A percentile compares a stretch with the other conserved stretches of the same genome.
phyloP scores from a whole-genome alignment of 2,797 vertebrate genomes.

The Pangasius macronema region DNA sequence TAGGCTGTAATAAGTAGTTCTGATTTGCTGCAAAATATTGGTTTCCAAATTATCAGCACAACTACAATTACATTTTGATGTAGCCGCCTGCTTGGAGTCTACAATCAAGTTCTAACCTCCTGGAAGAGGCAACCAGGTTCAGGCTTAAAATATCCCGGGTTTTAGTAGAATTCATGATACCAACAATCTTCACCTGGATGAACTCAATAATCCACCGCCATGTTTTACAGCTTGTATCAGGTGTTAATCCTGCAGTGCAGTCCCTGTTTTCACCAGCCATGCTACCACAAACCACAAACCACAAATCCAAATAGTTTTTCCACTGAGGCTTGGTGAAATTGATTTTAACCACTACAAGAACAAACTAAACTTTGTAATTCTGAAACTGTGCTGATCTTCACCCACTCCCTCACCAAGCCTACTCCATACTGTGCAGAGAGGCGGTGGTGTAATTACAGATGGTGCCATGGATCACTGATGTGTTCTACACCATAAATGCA shows the following conservation, averaged over 20 bases:
- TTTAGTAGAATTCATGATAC: background rate
- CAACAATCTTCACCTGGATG: background rate
- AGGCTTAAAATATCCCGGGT: background rate
- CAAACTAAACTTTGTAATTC: background rate
- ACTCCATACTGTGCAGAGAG: background rate
- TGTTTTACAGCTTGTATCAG: background rate
- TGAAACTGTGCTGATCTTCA: background rate
- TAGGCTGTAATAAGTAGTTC: background rate
- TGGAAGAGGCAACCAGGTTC: background rate
- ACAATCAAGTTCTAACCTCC: background rate
- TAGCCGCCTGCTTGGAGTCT: background rate
- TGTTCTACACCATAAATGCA: background rate
- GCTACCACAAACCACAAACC: background rate
- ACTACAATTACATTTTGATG: background rate
- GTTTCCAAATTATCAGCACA: background rate
- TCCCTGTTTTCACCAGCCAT: background rate
- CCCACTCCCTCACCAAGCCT: background rate
- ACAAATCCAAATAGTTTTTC: background rate
- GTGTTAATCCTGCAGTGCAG: background rate
- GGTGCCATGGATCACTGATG: background rate
- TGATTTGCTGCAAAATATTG: background rate
- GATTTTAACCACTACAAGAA: background rate
- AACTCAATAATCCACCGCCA: background rate
- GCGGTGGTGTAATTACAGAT: constrained; percentile 1
- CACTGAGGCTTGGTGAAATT: background rate